These are phyloP conservation scores for Zaprionus gabonicus DNA, from an alignment of 1,140 invertebrate genomes.

Conservation along the genomic window DNA sequence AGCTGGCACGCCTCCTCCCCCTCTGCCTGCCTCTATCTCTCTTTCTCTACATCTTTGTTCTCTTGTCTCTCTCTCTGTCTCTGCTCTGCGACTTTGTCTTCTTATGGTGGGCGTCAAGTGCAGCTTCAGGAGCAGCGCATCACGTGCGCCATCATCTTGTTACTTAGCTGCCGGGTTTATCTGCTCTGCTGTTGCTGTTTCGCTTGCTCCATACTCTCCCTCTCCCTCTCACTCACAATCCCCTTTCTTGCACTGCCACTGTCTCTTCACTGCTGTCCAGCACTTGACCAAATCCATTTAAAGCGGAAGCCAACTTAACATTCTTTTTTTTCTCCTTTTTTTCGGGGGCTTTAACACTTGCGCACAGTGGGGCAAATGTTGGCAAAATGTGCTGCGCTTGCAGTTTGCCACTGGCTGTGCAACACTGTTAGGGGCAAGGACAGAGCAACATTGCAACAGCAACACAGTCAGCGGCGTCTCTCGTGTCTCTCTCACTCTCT, in stretches of 20 bases:
- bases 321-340: neutral
- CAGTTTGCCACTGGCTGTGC: neutral
- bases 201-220: neutral
- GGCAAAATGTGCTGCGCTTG: neutral
- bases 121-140: constrained; percentile 44
- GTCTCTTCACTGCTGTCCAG: constrained; percentile 12
- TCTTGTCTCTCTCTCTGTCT: neutral
- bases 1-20: neutral
- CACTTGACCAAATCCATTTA: constrained; percentile 54
- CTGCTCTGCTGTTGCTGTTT: constrained; percentile 37
- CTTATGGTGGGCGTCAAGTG: constrained; percentile 19
- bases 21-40: neutral
- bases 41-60: neutral
- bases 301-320: constrained; percentile 36
- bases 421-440: neutral
- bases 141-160: constrained; percentile 52
- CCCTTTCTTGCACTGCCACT: neutral
- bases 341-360: constrained; percentile 22
- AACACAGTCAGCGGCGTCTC: constrained; percentile 3
- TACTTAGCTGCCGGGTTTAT: constrained; percentile 48
- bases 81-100: neutral
- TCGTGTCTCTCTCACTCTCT: neutral
- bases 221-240: neutral
- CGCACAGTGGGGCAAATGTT: constrained; percentile 18
- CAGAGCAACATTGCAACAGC: constrained; percentile 22